Evolutionary conservation across 2,113 vertebrate species (phyloP), one percentile per base, ranked within the genome.

Genomic region (Marmota flaviventris): DNA sequence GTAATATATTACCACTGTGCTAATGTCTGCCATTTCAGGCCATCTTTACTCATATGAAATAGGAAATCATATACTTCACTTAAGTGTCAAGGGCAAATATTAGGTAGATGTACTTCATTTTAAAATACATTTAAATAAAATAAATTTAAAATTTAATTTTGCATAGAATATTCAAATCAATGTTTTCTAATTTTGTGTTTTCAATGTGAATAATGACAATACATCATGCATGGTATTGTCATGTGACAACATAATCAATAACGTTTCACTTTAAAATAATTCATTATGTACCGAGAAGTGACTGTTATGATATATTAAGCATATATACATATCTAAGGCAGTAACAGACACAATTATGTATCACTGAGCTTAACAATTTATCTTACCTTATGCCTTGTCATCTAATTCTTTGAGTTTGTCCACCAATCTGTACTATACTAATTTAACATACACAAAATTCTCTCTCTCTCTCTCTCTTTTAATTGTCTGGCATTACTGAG

Each of bases 241-340:
- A 61, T 83, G 5, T 83, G 61, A 69, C 37, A 69, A 69, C 72
- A 18, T 65, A 25, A 85, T 92, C 83, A 95, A 51, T 78, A 95
- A 42, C 32, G 56, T 94, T 95, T 89, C 18, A 53, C 18, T 89
- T 95, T 87, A 53, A 91, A 93, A 73, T 91, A 29, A 63, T 84
- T 39, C 48, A 58, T 91, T 87, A 85, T 32, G 8, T 78, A 29
- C 13, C 72, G 17, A 51, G 17, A 95, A 89, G 34, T 91, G 34
- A 56, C 13, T 93, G 0, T 22, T 93, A 1, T 45, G 34, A 90
- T 24, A 83, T 82, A 67, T 27, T 95, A 75, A 77, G 34, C 86
- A 45, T 65, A 42, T 42, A 72, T 5, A 34, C 6, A 16, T 7
- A 58, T 37, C 53, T 17, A 72, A 58, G 45, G 9, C 22, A 53